These are phyloP conservation scores for Hemiscyllium ocellatum DNA, from an alignment of 2,113 vertebrate species.

Conservation along the genomic window DNA sequence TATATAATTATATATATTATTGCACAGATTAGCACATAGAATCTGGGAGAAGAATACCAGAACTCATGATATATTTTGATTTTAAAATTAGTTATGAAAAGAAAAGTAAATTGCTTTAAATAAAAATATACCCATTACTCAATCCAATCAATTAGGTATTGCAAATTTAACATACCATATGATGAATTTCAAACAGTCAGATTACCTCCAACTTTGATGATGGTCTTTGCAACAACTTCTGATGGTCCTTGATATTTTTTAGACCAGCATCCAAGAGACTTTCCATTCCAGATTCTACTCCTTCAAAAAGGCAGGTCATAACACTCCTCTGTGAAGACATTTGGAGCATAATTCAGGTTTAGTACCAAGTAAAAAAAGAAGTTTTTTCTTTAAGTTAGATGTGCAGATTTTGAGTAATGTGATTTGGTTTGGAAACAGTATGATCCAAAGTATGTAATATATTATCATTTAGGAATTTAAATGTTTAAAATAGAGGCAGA, in stretches of 20 bases:
- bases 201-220: conserved; percentile 61
- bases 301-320: conserved; percentile 54
- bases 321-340: conserved; percentile 53
- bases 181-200: not conserved
- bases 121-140: not conserved
- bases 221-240: conserved; percentile 55
- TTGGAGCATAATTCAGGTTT: not conserved
- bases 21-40: not conserved
- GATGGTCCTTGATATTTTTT: conserved; percentile 54
- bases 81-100: not conserved
- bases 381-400: not conserved
- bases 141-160: not conserved
- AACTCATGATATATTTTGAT: not conserved
- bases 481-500: no score
- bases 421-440: no score
- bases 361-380: not conserved
- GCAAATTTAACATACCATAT: not conserved
- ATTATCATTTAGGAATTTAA: no score
- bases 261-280: conserved; percentile 61
- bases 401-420: no score
- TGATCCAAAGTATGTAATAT: no score
- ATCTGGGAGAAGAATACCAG: not conserved
- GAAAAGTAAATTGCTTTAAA: not conserved
- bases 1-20: not conserved
- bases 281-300: conserved; percentile 60